Evolutionary conservation across 2,113 vertebrate genomes (phyloP).

Genomic region (Myxocyprinus asiaticus): DNA sequence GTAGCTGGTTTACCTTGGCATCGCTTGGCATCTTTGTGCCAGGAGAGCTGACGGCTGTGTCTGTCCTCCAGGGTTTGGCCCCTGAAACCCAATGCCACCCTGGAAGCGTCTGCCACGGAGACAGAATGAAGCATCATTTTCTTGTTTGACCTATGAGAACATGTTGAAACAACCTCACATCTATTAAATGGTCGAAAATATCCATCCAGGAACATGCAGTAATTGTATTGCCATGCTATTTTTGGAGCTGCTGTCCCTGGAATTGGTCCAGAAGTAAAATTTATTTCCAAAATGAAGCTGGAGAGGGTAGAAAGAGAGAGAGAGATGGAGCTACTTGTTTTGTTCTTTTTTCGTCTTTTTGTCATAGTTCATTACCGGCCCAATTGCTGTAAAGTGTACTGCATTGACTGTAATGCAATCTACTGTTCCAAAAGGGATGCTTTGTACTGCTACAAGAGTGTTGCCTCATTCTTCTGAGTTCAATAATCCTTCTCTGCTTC

Average conservation of each 20-base stretch:
- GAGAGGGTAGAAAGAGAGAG: conserved; percentile 27
- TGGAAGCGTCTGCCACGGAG: background rate
- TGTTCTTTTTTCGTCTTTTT: conserved; percentile 53
- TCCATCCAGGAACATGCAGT: conserved; percentile 13
- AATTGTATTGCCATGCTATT: conserved; percentile 27
- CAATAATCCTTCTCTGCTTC: background rate
- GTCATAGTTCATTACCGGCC: conserved; percentile 7
- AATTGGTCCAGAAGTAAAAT: conserved; percentile 35
- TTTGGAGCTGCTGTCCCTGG: conserved; percentile 17
- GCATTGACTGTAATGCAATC: conserved; percentile 3
- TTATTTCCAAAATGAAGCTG: conserved; percentile 39
- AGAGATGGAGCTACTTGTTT: conserved; percentile 23
- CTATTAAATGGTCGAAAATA: conserved; percentile 33
- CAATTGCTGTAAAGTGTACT: conserved; percentile 11
- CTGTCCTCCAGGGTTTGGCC: conserved; percentile 9
- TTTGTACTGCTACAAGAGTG: background rate
- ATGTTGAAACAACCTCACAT: conserved; percentile 11
- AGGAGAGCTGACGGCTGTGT: background rate
- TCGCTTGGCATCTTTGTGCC: background rate
- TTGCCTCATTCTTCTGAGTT: background rate
- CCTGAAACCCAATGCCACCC: background rate
- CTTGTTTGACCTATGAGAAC: conserved; percentile 16
- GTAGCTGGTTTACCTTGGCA: background rate
- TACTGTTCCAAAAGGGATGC: background rate
- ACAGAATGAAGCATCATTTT: background rate